phyloP scores from a whole-genome alignment of 1,140 invertebrate species.

The Drosophila melanogaster region Release_6_plus_ISO1_MT NT_037436.4:3970001-3970500 shows the following conservation, averaged over 20 bases:
- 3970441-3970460: constrained; percentile 3
- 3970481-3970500: background rate
- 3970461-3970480: background rate
- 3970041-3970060: constrained; percentile 74
- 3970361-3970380: constrained; percentile 80
- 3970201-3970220: constrained; percentile 4
- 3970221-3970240: constrained; percentile 12
- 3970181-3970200: constrained; percentile 72
- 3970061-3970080: constrained; percentile 70
- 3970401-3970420: constrained; percentile 29
- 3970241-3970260: constrained; percentile 37
- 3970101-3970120: constrained; percentile 31
- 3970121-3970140: constrained; percentile 63
- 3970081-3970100: constrained; percentile 1
- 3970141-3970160: constrained; percentile 82
- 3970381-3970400: constrained; percentile 54
- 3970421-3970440: constrained; percentile 24
- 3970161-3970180: constrained; percentile 75
- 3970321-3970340: constrained; percentile 83
- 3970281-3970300: constrained; percentile 80
- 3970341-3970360: constrained; percentile 80
- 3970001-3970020: constrained; percentile 83
- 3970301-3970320: constrained; percentile 82
- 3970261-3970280: constrained; percentile 62
- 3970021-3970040: constrained; percentile 82